Evolutionary conservation across 64 coral and sea anemone species (phyloP), one percentile per base, ranked within the genome.

Genomic region (Actinia tenebrosa): DNA sequence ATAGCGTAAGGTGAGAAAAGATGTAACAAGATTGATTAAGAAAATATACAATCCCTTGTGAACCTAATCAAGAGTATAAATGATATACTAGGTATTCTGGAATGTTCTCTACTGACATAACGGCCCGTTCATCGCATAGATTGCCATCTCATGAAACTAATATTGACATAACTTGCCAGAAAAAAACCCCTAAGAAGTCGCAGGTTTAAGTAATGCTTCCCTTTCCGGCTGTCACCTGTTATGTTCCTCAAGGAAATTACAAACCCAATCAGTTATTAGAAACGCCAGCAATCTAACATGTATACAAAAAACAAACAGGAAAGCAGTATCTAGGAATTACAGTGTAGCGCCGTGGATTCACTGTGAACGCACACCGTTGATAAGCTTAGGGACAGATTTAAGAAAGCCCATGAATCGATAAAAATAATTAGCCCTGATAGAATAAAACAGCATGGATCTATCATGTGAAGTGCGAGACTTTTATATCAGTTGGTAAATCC

Each of bases 221-320:
- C 11, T 75, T 75, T 75, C 69, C 69, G 69, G 69, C 15, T 75
- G 69, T 75, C 69, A 75, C 69, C 69, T 75, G 69, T 75, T 75
- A 5, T 75, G 25, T 75, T 75, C 69, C 69, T 75, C 26, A 42
- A 75, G 69, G 69, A 75, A 75, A 75, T 75, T 13, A 75, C 23
- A 75, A 16, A 30, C 11, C 69, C 69, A 75, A 75, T 75, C 27
- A 75, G 25, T 75, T 1, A 37, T 18, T 75, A 10, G 10, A 75
- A 75, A 58, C 56, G 69, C 69, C 69, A 42, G 26, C 69, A 71
- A n/a, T n/a, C n/a, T n/a, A n/a, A n/a, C n/a, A 72, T 26, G 7
- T 72, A 26, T 27, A 23, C 69, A 42, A 43, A 75, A 75, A 37
- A 37, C 30, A 37, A 37, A 42, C 22, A 72, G 23, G 23, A 30